Conservation (phyloP, 2,888 invertebrate species). For the Nephrotoma flavescens region DNA sequence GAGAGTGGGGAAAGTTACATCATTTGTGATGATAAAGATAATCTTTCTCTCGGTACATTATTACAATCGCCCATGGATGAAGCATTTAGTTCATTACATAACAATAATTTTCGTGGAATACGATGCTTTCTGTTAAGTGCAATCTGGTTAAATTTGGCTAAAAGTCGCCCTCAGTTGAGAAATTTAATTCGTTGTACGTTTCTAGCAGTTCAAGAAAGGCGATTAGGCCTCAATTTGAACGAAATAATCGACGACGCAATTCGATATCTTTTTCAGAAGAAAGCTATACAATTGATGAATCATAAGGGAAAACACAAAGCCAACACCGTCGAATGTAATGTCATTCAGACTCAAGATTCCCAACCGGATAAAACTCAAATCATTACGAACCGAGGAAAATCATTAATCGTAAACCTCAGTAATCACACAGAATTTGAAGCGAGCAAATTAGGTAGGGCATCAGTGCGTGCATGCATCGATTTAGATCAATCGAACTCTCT, state of each 20-base stretch:
- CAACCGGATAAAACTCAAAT: background rate
- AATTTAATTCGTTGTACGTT: slow-evolving; percentile 44
- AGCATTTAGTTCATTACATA: slow-evolving; percentile 41
- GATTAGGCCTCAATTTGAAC: slow-evolving; percentile 30
- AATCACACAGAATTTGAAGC: slow-evolving; percentile 35
- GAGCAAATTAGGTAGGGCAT: slow-evolving; percentile 59
- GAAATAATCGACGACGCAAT: slow-evolving; percentile 33
- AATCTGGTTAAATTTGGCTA: slow-evolving; percentile 48
- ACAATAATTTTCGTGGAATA: slow-evolving; percentile 37
- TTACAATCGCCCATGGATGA: slow-evolving; percentile 52
- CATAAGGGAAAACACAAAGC: background rate
- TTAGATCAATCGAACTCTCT: slow-evolving; percentile 52
- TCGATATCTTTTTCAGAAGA: slow-evolving; percentile 31
- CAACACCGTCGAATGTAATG: background rate
- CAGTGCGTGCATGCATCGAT: slow-evolving; percentile 77
- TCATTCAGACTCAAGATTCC: background rate
- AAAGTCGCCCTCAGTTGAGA: slow-evolving; percentile 36
- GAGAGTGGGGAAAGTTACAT: slow-evolving; percentile 73
- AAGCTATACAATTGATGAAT: slow-evolving; percentile 22
- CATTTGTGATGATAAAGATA: slow-evolving; percentile 50
- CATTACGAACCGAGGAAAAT: background rate
- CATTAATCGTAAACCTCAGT: background rate
- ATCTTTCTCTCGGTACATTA: slow-evolving; percentile 39
- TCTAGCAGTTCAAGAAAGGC: slow-evolving; percentile 45
- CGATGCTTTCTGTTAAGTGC: slow-evolving; percentile 52